Conservation (phyloP, 2,888 invertebrate species). For the Boloria selene region DNA sequence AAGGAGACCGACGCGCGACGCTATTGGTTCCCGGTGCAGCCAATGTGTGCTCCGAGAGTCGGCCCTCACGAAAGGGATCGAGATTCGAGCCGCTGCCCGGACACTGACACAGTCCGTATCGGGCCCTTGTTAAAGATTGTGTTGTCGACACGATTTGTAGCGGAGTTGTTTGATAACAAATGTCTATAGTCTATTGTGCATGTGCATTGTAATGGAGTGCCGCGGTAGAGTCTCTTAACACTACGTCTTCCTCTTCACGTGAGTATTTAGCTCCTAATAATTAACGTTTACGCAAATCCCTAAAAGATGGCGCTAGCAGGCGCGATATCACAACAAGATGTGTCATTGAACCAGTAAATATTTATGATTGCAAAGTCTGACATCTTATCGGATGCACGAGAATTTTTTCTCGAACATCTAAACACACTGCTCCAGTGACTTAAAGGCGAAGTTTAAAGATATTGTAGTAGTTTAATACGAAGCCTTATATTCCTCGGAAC, state of each 20-base stretch:
- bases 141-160: conserved; percentile 57
- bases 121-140: conserved; percentile 71
- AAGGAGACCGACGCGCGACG: conserved; percentile 49
- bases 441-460: neutral
- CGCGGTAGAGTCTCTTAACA: conserved; percentile 51
- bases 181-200: conserved; percentile 56
- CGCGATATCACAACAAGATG: conserved; percentile 46
- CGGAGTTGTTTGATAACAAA: conserved; percentile 60
- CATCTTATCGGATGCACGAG: conserved; percentile 52
- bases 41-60: conserved; percentile 59
- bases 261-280: conserved; percentile 59
- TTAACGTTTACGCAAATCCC: conserved; percentile 48
- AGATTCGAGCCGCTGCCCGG: conserved; percentile 54
- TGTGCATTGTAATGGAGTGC: conserved; percentile 54
- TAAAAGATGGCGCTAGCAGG: conserved; percentile 72
- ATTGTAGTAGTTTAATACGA: no score
- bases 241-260: conserved; percentile 60
- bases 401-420: conserved; percentile 45
- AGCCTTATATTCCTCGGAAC: neutral
- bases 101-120: conserved; percentile 66
- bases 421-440: neutral
- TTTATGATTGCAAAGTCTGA: conserved; percentile 52
- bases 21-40: conserved; percentile 60
- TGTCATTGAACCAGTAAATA: conserved; percentile 68
- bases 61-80: conserved; percentile 75